Evolutionary conservation across 2,113 vertebrate species (phyloP), one percentile per base, ranked within the genome.

Genomic region (Percina caprodes): DNA sequence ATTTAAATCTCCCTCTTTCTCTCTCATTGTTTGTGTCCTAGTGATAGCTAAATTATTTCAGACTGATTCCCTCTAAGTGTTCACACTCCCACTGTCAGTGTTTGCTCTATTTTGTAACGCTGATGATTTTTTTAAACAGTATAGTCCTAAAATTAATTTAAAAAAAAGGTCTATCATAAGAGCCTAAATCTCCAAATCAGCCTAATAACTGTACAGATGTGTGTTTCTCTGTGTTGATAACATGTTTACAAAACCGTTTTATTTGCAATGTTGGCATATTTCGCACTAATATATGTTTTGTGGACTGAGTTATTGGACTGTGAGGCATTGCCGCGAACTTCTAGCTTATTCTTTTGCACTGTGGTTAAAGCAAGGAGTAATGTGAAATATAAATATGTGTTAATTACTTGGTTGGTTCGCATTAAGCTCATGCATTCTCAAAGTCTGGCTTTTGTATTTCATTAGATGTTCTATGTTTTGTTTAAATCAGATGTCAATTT

Each of bases 171-270:
- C 77, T 5, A n/a, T 61, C 5, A 69, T 45, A 11, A 33, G 51
- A 70, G 58, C n/a, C 19, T 49, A 21, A 13, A 39, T 77, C 74
- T 80, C 24, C 51, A 69, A 71, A 80, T 85, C 62, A 67, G 74
- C 74, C 74, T 76, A 73, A 79, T 63, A 52, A 74, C 60, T 86
- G 81, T 91, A 90, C 86, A 91, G 58, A 81, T 86, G 56, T 89
- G 10, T 73, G 77, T 89, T 83, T 69, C 2, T 71, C 51, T 85
- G 74, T 92, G 81, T 88, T 85, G 71, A 55, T 88, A 66, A 74
- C 82, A 89, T 86, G 83, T 92, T 91, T 90, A 85, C 85, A 83
- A 75, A 46, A 30, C 39, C 62, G 74, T 85, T 39, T 88, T 35
- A 49, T 87, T 88, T 86, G 18, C 73, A 74, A 26, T 62, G 60